phyloP scores from a whole-genome alignment of 2,113 vertebrate species.

The Sinocyclocheilus rhinocerous region DNA sequence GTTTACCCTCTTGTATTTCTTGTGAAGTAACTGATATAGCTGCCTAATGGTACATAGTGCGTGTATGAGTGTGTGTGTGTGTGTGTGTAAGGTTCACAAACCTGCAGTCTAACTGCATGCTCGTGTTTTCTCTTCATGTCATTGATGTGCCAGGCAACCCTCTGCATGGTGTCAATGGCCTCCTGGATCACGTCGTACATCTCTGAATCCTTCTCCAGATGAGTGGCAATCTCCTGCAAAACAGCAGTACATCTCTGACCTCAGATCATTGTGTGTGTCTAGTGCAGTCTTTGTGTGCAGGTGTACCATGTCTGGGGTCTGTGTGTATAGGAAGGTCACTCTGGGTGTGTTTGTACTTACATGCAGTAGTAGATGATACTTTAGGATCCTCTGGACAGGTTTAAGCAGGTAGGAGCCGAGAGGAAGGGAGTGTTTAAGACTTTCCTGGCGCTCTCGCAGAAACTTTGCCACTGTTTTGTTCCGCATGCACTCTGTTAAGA shows the following conservation, averaged over 20 bases:
- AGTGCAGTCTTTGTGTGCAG: background rate
- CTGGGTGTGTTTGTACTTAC: slow-evolving; percentile 67
- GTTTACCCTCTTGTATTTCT: no score
- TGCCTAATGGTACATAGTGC: background rate
- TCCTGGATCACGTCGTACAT: slow-evolving; percentile 93
- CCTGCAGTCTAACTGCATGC: slow-evolving; percentile 90
- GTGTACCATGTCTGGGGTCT: background rate
- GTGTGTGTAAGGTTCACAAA: slow-evolving; percentile 61
- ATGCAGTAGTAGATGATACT: slow-evolving; percentile 95
- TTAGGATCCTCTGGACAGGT: slow-evolving; percentile 97
- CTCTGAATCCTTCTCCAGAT: slow-evolving; percentile 94
- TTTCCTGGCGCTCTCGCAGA: slow-evolving; percentile 93
- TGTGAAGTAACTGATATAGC: no score
- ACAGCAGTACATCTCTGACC: slow-evolving; percentile 8
- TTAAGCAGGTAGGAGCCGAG: slow-evolving; percentile 97
- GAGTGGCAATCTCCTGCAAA: slow-evolving; percentile 93
- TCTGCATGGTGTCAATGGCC: slow-evolving; percentile 98
- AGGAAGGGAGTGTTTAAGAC: slow-evolving; percentile 89
- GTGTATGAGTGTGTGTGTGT: background rate
- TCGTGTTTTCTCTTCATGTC: slow-evolving; percentile 99
- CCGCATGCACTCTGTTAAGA: slow-evolving; percentile 97
- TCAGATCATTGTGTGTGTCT: slow-evolving; percentile 25
- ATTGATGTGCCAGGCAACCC: slow-evolving; percentile 98
- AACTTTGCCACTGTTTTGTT: slow-evolving; percentile 93
- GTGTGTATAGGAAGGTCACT: background rate